phyloP scores from a whole-genome alignment of 30 jellyfish, hydroid and myxozoan genomes.

The Cassiopea xamachana region DNA sequence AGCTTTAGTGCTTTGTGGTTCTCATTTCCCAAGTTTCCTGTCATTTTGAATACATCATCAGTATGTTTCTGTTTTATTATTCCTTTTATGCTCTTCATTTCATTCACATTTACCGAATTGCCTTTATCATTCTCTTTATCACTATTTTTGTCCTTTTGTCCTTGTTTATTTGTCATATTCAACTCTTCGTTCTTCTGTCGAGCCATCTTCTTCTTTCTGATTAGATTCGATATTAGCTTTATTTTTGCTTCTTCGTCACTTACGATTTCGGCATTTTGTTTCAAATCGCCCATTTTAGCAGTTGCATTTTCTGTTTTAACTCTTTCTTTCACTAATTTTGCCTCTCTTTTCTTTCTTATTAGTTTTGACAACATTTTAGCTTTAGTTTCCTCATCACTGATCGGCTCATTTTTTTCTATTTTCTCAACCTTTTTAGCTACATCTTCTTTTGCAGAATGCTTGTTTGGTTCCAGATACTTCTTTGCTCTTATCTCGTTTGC shows the following conservation, averaged over 20 bases:
- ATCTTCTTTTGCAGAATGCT: neutral
- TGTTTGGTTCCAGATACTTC: neutral
- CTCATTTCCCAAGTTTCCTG: neutral
- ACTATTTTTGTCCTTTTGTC: neutral
- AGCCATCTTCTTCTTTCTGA: slow-evolving; percentile 36
- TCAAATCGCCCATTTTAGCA: neutral
- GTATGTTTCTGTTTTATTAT: neutral
- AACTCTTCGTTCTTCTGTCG: neutral
- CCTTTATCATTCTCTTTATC: neutral
- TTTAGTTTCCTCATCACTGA: slow-evolving; percentile 58
- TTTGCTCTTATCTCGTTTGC: neutral
- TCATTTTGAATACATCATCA: neutral
- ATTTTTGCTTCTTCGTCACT: slow-evolving; percentile 57
- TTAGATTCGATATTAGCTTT: slow-evolving; percentile 38
- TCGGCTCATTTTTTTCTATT: neutral
- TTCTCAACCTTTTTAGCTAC: neutral
- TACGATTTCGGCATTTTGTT: slow-evolving; percentile 5
- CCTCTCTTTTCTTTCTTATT: slow-evolving; percentile 45
- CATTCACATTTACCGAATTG: neutral
- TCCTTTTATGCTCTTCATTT: neutral
- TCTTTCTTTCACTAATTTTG: neutral
- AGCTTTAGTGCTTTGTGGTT: neutral
- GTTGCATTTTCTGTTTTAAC: neutral
- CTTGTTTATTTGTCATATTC: neutral
- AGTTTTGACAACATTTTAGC: slow-evolving; percentile 28